A percentile compares a stretch with the other conserved stretches of the same genome.
These are phyloP conservation scores for Colletes latitarsis DNA, from an alignment of 1,140 invertebrate species.

Conservation along the genomic window DNA sequence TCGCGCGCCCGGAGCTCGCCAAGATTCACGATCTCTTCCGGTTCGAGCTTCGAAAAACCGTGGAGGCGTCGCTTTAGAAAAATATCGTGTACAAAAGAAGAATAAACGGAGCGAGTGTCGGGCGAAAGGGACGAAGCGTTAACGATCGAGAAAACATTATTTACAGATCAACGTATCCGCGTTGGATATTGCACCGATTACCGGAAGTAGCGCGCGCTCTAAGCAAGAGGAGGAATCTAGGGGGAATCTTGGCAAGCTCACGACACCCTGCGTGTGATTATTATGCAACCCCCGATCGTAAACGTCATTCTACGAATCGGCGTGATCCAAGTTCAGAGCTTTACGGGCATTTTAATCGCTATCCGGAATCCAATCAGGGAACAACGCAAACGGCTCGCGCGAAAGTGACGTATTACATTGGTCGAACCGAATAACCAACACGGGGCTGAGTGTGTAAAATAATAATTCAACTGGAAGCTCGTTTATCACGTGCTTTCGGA, in stretches of 20 bases:
- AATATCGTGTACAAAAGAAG: slow-evolving; percentile 11
- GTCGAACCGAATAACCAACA: not conserved
- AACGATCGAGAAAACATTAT: slow-evolving; percentile 47
- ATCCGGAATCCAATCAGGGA: not conserved
- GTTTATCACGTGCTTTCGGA: slow-evolving; percentile 1
- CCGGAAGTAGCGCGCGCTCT: not conserved
- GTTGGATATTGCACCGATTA: not conserved
- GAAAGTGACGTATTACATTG: slow-evolving; percentile 19
- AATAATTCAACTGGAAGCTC: slow-evolving; percentile 29
- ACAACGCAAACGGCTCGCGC: slow-evolving; percentile 16
- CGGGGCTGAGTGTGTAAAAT: slow-evolving; percentile 1
- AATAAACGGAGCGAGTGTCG: slow-evolving; percentile 23
- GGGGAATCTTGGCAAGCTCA: slow-evolving; percentile 52
- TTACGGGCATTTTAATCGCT: not conserved
- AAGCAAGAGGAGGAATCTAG: not conserved
- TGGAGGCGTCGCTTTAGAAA: not conserved
- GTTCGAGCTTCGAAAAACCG: no score
- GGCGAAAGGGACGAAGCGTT: slow-evolving; percentile 36
- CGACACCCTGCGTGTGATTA: not conserved
- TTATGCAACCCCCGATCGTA: slow-evolving; percentile 2
- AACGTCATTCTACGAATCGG: not conserved
- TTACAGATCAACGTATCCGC: slow-evolving; percentile 24
- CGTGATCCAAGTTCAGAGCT: not conserved
- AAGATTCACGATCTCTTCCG: slow-evolving; percentile 23
- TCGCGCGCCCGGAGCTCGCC: slow-evolving; percentile 31